phyloP scores from a whole-genome alignment of 1,140 invertebrate genomes.

The Papilio glaucus region DNA sequence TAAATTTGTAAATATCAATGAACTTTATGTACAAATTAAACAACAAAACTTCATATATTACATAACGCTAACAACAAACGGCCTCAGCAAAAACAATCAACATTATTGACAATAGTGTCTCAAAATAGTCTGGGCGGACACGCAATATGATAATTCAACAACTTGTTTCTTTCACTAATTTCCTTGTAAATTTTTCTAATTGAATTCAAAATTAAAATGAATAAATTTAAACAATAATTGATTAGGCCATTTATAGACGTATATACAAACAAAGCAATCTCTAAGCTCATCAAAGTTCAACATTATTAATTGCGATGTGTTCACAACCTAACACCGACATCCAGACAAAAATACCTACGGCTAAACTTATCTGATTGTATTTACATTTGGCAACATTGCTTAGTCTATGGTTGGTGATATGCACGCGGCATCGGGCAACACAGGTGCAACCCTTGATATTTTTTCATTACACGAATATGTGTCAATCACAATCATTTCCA shows the following conservation, averaged over 20 bases:
- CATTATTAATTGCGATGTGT: slow-evolving; percentile 45
- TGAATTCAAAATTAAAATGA: not conserved
- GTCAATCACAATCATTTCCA: slow-evolving; percentile 71
- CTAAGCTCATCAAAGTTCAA: slow-evolving; percentile 2
- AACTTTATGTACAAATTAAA: slow-evolving; percentile 22
- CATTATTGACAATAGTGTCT: slow-evolving; percentile 9
- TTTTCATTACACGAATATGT: slow-evolving; percentile 55
- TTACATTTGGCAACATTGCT: slow-evolving; percentile 80
- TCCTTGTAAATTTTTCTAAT: slow-evolving; percentile 7
- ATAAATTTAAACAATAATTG: not conserved
- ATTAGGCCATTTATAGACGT: slow-evolving; percentile 24
- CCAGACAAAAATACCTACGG: slow-evolving; percentile 56
- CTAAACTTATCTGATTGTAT: slow-evolving; percentile 59
- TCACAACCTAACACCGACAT: slow-evolving; percentile 64
- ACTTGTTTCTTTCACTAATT: too few species aligned
- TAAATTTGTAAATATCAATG: slow-evolving; percentile 28
- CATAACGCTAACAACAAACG: not conserved
- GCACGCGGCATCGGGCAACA: slow-evolving; percentile 69
- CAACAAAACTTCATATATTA: slow-evolving; percentile 24
- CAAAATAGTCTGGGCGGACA: not conserved
- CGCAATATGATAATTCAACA: too few species aligned
- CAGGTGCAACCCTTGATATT: slow-evolving; percentile 71
- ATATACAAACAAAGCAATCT: slow-evolving; percentile 20
- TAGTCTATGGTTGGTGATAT: slow-evolving; percentile 80
- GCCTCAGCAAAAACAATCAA: not conserved